These are phyloP conservation scores for Eupristina koningsbergeri DNA, from an alignment of 1,140 invertebrate genomes.

Conservation along the genomic window DNA sequence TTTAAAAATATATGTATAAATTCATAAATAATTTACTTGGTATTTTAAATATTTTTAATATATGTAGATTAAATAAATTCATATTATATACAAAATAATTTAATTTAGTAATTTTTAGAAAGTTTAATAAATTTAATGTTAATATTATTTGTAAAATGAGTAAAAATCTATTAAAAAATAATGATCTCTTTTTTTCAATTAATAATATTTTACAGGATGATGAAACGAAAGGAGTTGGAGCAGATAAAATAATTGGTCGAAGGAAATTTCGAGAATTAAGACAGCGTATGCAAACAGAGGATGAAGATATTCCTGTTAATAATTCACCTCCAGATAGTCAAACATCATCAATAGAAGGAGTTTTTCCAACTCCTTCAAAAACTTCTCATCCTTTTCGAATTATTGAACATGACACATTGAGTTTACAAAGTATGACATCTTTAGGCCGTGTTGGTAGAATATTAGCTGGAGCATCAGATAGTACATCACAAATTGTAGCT, in stretches of 20 bases:
- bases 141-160: too few relatives aligned
- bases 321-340: slow-evolving; percentile 85
- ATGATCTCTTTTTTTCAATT: slow-evolving; percentile 2
- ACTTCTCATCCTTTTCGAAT: slow-evolving; percentile 85
- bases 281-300: slow-evolving; percentile 87
- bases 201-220: slow-evolving; percentile 67
- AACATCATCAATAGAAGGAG: slow-evolving; percentile 78
- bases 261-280: slow-evolving; percentile 86
- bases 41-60: too few relatives aligned
- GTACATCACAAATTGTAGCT: slow-evolving; percentile 68
- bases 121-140: too few relatives aligned
- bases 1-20: not conserved
- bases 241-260: slow-evolving; percentile 74
- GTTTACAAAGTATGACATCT: slow-evolving; percentile 89
- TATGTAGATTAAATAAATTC: too few relatives aligned
- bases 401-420: slow-evolving; percentile 89
- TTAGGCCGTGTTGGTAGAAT: slow-evolving; percentile 85
- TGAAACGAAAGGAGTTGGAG: slow-evolving; percentile 57
- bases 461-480: slow-evolving; percentile 78
- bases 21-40: not conserved
- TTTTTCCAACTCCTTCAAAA: slow-evolving; percentile 74
- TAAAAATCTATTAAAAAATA: too few relatives aligned
- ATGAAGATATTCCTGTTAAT: slow-evolving; percentile 80
- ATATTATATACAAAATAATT: too few relatives aligned
- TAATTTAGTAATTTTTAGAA: too few relatives aligned